Conservation (phyloP, 2,113 vertebrate species). For the Gopherus evgoodei region DNA sequence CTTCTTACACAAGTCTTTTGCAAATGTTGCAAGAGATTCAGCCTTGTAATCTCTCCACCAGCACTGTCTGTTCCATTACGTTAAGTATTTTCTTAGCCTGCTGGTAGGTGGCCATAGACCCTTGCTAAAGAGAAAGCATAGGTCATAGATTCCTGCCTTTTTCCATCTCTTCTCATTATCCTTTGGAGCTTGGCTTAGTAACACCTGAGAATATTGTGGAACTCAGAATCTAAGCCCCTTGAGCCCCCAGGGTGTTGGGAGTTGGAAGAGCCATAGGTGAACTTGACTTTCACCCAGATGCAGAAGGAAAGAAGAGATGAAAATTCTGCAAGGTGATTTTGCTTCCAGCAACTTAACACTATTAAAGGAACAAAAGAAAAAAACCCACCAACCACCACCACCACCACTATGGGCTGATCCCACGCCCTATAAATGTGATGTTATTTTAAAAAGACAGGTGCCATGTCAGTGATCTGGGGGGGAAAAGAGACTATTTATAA, state of each 20-base stretch:
- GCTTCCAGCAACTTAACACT: not conserved
- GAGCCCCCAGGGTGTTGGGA: not conserved
- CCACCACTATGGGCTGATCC: too few relatives aligned
- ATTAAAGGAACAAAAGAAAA: not conserved
- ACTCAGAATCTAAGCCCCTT: not conserved
- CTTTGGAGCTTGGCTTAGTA: not conserved
- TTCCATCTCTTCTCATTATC: not conserved
- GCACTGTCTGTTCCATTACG: not conserved
- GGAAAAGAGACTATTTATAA: slow-evolving; percentile 39
- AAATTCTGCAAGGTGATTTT: not conserved
- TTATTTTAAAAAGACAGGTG: slow-evolving; percentile 41
- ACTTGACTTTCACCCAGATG: not conserved
- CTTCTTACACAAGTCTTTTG: not conserved
- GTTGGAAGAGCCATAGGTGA: not conserved
- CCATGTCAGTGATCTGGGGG: slow-evolving; percentile 24
- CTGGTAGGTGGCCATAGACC: not conserved
- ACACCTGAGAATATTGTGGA: not conserved
- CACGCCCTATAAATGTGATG: not conserved
- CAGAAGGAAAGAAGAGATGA: not conserved
- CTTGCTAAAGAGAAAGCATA: not conserved
- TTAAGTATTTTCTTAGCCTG: not conserved
- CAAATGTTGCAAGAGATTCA: not conserved
- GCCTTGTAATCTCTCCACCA: not conserved
- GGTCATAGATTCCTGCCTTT: not conserved
- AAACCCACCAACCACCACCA: too few relatives aligned